Percentiles rank a stretch among this genome's conserved stretches.
Evolutionary conservation across 2,888 invertebrate genomes (phyloP).

Genomic region (Cerastoderma edule): DNA sequence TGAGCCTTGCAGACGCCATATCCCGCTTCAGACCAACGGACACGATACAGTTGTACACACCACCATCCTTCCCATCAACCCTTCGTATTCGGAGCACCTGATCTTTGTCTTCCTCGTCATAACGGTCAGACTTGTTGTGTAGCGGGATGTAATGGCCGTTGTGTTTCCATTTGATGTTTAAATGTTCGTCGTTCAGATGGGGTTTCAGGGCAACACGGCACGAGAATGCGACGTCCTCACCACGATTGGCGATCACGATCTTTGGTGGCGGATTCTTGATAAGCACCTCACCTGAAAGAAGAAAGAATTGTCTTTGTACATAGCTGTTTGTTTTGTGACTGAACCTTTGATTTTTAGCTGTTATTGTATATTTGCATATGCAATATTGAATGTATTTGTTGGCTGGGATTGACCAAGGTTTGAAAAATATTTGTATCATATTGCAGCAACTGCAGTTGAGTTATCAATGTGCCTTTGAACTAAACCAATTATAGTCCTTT

Average conservation of each 20-base stretch:
- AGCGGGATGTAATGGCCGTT: slow-evolving; percentile 64
- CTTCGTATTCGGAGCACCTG: slow-evolving; percentile 69
- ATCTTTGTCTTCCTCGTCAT: slow-evolving; percentile 62
- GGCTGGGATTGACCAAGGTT: too few species aligned
- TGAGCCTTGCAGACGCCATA: slow-evolving; percentile 66
- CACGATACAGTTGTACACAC: slow-evolving; percentile 74
- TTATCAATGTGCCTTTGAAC: too few species aligned
- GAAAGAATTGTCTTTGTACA: neutral
- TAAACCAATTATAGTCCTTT: too few species aligned
- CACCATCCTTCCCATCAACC: slow-evolving; percentile 66
- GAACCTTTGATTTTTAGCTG: too few species aligned
- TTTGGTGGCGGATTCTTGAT: slow-evolving; percentile 44
- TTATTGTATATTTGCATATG: too few species aligned
- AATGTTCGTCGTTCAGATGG: slow-evolving; percentile 41
- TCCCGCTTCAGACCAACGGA: slow-evolving; percentile 66
- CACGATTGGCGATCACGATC: slow-evolving; percentile 46
- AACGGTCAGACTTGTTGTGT: slow-evolving; percentile 58
- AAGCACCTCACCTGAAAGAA: slow-evolving; percentile 52
- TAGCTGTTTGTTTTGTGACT: too few species aligned
- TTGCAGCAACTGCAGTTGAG: too few species aligned
- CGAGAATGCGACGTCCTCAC: slow-evolving; percentile 45
- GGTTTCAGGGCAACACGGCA: slow-evolving; percentile 44
- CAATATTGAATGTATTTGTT: too few species aligned
- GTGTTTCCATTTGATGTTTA: slow-evolving; percentile 72
- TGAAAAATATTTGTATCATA: too few species aligned